Percentiles rank a stretch among this genome's conserved stretches.
These are phyloP conservation scores for Tachina grossa DNA, from an alignment of 2,888 invertebrate genomes.

Conservation along the genomic window DNA sequence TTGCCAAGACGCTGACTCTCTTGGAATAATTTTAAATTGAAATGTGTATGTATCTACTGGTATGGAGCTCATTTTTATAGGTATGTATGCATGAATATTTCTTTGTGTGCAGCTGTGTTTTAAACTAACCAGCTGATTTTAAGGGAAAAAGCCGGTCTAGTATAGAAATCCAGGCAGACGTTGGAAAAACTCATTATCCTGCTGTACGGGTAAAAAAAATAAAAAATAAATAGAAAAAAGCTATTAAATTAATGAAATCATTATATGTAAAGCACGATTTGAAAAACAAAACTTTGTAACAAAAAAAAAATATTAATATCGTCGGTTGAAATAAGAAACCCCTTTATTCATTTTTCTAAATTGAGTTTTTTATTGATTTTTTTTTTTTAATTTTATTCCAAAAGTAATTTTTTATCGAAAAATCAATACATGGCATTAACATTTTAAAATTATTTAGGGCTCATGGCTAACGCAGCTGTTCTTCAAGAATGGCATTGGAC, in stretches of 20 bases:
- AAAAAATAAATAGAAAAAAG: neutral
- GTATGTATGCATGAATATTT: neutral
- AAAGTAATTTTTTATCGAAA: too few species aligned
- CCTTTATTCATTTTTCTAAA: too few species aligned
- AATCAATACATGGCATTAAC: too few species aligned
- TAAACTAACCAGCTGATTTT: conserved; percentile 49
- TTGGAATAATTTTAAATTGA: neutral
- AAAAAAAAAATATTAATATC: too few species aligned
- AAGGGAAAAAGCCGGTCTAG: conserved; percentile 49
- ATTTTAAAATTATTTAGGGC: too few species aligned
- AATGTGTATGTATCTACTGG: neutral
- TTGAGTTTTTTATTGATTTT: too few species aligned
- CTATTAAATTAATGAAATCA: neutral
- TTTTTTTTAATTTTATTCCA: too few species aligned
- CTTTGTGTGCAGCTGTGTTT: conserved; percentile 37
- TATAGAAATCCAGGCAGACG: conserved; percentile 15
- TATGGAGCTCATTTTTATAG: neutral
- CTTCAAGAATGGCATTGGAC: too few species aligned
- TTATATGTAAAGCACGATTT: neutral
- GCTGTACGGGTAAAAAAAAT: neutral
- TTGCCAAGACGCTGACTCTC: conserved; percentile 22
- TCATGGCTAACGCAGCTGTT: too few species aligned
- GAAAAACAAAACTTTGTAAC: too few species aligned
- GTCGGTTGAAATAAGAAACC: too few species aligned
- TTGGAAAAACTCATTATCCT: neutral